Conservation (phyloP, 2,888 invertebrate genomes). For the Lycia hirtaria region DNA sequence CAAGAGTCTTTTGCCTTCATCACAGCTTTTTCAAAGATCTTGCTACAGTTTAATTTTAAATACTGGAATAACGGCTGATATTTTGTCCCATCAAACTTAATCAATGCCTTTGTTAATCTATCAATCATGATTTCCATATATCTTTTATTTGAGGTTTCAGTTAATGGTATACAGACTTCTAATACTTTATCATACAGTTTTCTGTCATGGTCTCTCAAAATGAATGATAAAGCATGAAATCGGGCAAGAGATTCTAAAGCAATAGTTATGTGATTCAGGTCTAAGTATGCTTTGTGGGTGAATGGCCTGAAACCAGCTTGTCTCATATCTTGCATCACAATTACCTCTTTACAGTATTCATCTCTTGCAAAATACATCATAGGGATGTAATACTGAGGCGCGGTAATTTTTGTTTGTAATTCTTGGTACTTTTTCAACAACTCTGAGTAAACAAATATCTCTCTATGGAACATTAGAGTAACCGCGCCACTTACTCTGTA, state of each 20-base stretch:
- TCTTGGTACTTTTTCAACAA: constrained; percentile 58
- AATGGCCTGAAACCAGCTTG: constrained; percentile 60
- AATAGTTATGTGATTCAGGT: constrained; percentile 61
- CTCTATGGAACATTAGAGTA: constrained; percentile 66
- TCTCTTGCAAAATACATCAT: constrained; percentile 62
- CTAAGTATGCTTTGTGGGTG: constrained; percentile 57
- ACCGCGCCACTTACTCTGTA: constrained; percentile 74
- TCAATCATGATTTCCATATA: constrained; percentile 67
- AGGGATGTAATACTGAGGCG: constrained; percentile 55
- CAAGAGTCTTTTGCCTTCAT: constrained; percentile 55
- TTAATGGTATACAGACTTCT: constrained; percentile 63
- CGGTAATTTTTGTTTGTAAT: constrained; percentile 44
- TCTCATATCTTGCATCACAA: constrained; percentile 72
- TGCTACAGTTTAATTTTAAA: constrained; percentile 56
- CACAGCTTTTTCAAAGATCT: constrained; percentile 51
- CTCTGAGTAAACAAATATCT: constrained; percentile 68
- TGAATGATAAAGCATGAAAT: constrained; percentile 72
- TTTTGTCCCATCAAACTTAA: constrained; percentile 56
- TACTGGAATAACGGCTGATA: constrained; percentile 56
- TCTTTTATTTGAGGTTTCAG: constrained; percentile 59
- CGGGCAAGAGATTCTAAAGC: constrained; percentile 65
- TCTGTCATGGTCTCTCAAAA: constrained; percentile 53
- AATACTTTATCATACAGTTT: constrained; percentile 54
- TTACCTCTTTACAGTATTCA: constrained; percentile 67
- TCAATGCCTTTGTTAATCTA: constrained; percentile 66